Evolutionary conservation across 2,113 vertebrate species (phyloP).

Genomic region (Ivindomyrus marchei): DNA sequence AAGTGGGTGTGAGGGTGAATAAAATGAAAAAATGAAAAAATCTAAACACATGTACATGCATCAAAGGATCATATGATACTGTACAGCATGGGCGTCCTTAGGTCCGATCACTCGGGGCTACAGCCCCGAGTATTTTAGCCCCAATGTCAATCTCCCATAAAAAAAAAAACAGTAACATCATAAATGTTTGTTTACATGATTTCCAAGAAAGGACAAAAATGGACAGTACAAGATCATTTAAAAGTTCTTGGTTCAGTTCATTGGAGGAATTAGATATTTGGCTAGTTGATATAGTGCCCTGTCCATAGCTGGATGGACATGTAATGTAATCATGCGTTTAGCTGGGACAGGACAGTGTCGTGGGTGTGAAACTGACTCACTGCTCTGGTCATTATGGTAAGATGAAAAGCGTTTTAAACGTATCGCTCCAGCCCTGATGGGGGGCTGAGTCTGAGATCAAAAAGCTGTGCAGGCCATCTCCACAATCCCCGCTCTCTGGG

Average conservation of each 20-base stretch:
- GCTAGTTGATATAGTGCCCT: neutral
- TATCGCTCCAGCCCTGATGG: neutral
- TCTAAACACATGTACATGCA: neutral
- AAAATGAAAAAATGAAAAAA: neutral
- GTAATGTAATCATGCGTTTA: neutral
- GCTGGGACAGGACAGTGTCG: neutral
- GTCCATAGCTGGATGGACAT: neutral
- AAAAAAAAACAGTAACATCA: neutral
- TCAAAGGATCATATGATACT: neutral
- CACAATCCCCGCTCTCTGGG: neutral
- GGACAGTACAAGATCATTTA: neutral
- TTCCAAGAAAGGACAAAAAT: neutral
- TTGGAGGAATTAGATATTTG: neutral
- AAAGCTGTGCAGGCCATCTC: neutral
- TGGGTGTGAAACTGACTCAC: slow-evolving; percentile 24
- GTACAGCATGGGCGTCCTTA: too few species aligned
- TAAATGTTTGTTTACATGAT: neutral
- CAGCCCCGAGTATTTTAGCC: too few species aligned
- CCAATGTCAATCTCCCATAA: too few species aligned
- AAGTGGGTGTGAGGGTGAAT: neutral
- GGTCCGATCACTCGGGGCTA: too few species aligned
- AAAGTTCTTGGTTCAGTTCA: neutral
- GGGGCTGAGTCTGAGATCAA: neutral
- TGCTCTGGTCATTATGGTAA: slow-evolving; percentile 33
- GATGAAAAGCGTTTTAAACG: neutral